These are phyloP conservation scores for Onychomys torridus DNA, from an alignment of 2,797 vertebrate genomes.

Conservation along the genomic window DNA sequence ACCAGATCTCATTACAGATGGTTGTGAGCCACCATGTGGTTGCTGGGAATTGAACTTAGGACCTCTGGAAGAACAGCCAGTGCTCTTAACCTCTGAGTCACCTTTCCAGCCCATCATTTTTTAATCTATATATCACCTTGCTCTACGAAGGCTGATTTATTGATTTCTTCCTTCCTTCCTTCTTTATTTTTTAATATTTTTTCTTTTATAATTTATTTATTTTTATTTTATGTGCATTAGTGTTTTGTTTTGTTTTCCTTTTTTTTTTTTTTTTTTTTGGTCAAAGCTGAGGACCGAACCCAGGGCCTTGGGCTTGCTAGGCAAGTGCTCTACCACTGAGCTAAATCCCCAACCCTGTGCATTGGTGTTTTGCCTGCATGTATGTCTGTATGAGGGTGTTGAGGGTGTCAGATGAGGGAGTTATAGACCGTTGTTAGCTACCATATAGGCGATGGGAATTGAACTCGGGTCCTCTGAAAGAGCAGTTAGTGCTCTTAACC, in stretches of 20 bases:
- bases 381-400: not conserved
- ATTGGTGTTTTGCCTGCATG: not conserved
- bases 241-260: no score
- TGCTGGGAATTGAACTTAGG: no score
- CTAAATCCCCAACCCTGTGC: no score
- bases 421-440: not conserved
- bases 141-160: not conserved
- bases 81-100: no score
- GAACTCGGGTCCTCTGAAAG: not conserved
- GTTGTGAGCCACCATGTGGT: no score
- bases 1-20: no score
- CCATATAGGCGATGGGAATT: not conserved
- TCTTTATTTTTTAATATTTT: not conserved
- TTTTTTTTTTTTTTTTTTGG: no score
- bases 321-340: no score
- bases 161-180: no score
- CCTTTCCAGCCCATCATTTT: not conserved
- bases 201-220: not conserved
- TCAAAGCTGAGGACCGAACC: no score
- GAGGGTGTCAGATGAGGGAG: not conserved
- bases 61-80: no score
- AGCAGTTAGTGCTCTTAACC: not conserved
- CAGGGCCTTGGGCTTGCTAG: no score
- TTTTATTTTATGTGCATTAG: not conserved
- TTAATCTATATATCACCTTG: not conserved